Percentiles rank a stretch among this genome's conserved stretches.
Conservation (phyloP, 1,140 invertebrate species). For the Bombus pascuorum region DNA sequence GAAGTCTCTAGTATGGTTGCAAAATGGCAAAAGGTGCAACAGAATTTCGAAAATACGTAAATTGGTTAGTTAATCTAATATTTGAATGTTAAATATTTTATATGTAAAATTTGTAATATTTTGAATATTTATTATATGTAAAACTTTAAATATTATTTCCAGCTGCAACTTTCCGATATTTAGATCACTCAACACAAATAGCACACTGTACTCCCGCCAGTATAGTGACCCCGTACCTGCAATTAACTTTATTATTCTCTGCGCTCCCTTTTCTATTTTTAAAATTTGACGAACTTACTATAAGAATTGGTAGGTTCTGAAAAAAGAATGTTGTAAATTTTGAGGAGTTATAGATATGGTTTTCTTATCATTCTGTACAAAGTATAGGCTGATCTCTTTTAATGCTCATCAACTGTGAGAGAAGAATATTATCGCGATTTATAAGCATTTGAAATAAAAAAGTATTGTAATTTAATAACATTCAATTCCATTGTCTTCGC, state of each 20-base stretch:
- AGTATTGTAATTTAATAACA: conserved; percentile 3
- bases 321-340: background rate
- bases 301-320: background rate
- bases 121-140: background rate
- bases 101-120: background rate
- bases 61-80: background rate
- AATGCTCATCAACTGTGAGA: background rate
- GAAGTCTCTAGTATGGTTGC: conserved; percentile 88
- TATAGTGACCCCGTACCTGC: conserved; percentile 40
- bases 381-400: background rate
- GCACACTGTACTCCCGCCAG: conserved; percentile 25
- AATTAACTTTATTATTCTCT: conserved; percentile 14
- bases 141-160: background rate
- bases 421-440: background rate
- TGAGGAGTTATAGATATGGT: background rate
- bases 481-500: background rate
- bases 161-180: conserved; percentile 14
- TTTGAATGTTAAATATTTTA: background rate
- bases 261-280: conserved; percentile 1
- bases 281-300: background rate
- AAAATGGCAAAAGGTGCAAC: conserved; percentile 89
- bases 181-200: conserved; percentile 1
- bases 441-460: conserved; percentile 30
- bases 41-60: conserved; percentile 80
- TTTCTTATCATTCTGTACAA: conserved; percentile 7